phyloP scores from a whole-genome alignment of 2,797 vertebrate genomes.

The Todus mexicanus region DNA sequence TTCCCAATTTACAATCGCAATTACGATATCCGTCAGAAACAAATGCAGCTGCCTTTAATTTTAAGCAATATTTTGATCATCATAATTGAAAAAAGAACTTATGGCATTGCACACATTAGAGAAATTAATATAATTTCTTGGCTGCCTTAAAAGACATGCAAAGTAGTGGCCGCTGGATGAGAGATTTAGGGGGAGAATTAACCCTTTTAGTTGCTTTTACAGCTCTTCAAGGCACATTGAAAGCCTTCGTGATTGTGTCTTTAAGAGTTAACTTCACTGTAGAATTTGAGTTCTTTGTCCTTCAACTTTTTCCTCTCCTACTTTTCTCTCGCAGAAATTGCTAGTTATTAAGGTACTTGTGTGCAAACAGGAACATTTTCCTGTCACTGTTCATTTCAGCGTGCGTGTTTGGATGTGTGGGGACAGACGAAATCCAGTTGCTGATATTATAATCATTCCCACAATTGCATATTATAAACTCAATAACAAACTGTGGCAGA shows the following conservation, averaged over 20 bases:
- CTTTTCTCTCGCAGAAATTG: slow-evolving; percentile 50
- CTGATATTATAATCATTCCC: slow-evolving; percentile 42
- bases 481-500: slow-evolving; percentile 28
- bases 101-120: slow-evolving; percentile 57
- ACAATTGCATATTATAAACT: slow-evolving; percentile 38
- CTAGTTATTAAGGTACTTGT: slow-evolving; percentile 65
- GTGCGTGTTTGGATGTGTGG: background rate
- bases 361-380: slow-evolving; percentile 71
- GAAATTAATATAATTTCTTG: slow-evolving; percentile 74
- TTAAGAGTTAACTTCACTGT: slow-evolving; percentile 12
- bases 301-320: slow-evolving; percentile 14
- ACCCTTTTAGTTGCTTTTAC: background rate
- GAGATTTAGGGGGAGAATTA: background rate
- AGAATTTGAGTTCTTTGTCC: slow-evolving; percentile 27
- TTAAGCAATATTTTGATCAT: slow-evolving; percentile 81
- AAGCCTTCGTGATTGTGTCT: background rate
- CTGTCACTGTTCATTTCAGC: slow-evolving; percentile 59
- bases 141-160: slow-evolving; percentile 48
- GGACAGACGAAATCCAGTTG: slow-evolving; percentile 58
- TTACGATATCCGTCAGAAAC: slow-evolving; percentile 75
- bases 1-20: slow-evolving; percentile 78
- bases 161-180: background rate
- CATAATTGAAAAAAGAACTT: slow-evolving; percentile 79
- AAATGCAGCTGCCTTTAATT: slow-evolving; percentile 78
- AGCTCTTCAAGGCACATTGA: background rate